These are phyloP conservation scores for Caracal caracal DNA, from an alignment of 2,113 vertebrate species.

Conservation along the genomic window DNA sequence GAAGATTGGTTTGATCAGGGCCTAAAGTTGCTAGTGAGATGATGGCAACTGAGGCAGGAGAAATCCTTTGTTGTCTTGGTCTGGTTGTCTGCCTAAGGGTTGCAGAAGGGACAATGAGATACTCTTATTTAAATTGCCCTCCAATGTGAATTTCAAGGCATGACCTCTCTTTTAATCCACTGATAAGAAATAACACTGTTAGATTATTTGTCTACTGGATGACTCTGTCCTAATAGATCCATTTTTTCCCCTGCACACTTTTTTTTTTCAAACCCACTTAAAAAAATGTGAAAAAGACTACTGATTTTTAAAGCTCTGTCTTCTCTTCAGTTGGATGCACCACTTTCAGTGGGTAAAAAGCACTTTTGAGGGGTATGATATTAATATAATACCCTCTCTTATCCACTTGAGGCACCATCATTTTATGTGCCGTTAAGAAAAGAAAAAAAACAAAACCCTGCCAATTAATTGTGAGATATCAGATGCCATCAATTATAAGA, in stretches of 20 bases:
- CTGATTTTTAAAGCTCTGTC: constrained; percentile 11
- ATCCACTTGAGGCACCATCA: background rate
- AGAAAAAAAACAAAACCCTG: background rate
- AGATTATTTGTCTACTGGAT: background rate
- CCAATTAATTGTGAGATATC: background rate
- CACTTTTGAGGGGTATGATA: background rate
- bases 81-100: background rate
- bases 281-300: constrained; percentile 39
- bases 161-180: background rate
- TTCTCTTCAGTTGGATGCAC: background rate
- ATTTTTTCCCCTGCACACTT: constrained; percentile 23
- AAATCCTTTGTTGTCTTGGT: background rate
- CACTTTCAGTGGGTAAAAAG: constrained; percentile 39
- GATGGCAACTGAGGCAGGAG: background rate
- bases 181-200: background rate
- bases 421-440: constrained; percentile 25
- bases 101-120: background rate
- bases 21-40: background rate
- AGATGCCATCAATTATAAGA: background rate
- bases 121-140: background rate
- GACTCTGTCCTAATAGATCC: background rate
- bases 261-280: background rate
- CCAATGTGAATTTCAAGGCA: background rate
- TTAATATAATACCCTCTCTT: background rate
- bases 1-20: background rate